phyloP scores from a whole-genome alignment of 2,888 invertebrate species.

The Mesorhabditis sp. region DNA sequence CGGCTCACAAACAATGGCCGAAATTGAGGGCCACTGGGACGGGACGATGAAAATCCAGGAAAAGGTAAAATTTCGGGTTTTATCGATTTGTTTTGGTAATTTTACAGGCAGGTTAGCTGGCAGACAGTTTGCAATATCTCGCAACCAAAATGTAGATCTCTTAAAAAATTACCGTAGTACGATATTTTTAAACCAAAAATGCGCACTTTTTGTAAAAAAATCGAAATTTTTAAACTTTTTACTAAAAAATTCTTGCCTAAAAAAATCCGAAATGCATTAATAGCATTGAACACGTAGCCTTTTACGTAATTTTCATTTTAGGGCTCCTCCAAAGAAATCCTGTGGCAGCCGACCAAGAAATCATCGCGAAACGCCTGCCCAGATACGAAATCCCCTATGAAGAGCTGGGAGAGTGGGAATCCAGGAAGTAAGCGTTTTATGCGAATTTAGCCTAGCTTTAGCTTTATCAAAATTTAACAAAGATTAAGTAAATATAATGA shows the following conservation, averaged over 20 bases:
- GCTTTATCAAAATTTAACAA: too few relatives aligned
- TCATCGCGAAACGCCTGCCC: constrained; percentile 72
- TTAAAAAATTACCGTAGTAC: too few relatives aligned
- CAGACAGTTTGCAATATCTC: constrained; percentile 61
- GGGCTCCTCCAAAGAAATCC: constrained; percentile 16
- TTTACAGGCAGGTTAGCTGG: too few relatives aligned
- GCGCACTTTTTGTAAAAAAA: neutral
- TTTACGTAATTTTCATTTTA: too few relatives aligned
- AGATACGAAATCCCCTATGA: constrained; percentile 77
- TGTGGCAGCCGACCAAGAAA: constrained; percentile 73
- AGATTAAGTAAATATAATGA: too few relatives aligned
- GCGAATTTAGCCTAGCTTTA: too few relatives aligned
- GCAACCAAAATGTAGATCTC: too few relatives aligned
- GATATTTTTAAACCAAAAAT: too few relatives aligned
- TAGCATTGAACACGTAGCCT: too few relatives aligned
- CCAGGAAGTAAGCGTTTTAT: constrained; percentile 67
- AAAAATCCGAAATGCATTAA: too few relatives aligned
- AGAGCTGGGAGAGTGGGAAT: constrained; percentile 76
- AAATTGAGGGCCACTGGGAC: constrained; percentile 87
- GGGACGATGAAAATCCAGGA: constrained; percentile 75
- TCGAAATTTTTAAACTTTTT: constrained; percentile 14
- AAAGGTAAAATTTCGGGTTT: too few relatives aligned
- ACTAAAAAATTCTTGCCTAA: neutral
- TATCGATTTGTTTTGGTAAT: too few relatives aligned
- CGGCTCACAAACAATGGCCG: constrained; percentile 81